Percentiles rank a stretch among this genome's conserved stretches.
phyloP scores from a whole-genome alignment of 2,888 invertebrate genomes.

The Platypus cylindrus region DNA sequence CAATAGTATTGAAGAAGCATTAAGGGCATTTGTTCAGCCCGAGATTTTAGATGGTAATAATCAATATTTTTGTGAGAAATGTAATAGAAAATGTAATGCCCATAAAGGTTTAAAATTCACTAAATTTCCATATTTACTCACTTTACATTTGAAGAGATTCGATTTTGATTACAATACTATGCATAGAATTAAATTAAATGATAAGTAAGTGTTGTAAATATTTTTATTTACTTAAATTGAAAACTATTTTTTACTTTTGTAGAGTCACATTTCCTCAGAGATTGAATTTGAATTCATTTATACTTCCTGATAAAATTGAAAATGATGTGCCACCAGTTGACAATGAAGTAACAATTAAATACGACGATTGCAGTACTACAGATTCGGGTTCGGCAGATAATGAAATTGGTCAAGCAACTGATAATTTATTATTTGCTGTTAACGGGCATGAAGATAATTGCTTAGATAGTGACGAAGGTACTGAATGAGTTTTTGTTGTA shows the following conservation, averaged over 20 bases:
- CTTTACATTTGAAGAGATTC: constrained; percentile 77
- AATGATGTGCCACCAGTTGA: constrained; percentile 26
- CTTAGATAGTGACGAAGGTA: constrained; percentile 51
- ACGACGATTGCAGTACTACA: constrained; percentile 55
- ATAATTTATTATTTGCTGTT: constrained; percentile 30
- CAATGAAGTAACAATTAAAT: constrained; percentile 37
- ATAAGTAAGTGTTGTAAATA: constrained; percentile 46
- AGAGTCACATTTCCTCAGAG: constrained; percentile 74
- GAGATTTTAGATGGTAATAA: constrained; percentile 73
- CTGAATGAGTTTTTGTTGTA: background rate
- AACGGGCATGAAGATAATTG: constrained; percentile 33
- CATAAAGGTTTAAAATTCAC: constrained; percentile 82
- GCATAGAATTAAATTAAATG: constrained; percentile 77
- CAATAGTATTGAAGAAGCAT: constrained; percentile 68
- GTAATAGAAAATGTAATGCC: constrained; percentile 76
- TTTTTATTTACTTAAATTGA: background rate
- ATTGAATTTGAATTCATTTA: constrained; percentile 64
- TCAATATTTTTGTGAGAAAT: constrained; percentile 78
- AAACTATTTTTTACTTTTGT: constrained; percentile 15
- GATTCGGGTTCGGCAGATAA: constrained; percentile 60
- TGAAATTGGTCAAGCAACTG: constrained; percentile 41
- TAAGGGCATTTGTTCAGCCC: constrained; percentile 71
- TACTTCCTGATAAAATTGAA: constrained; percentile 30
- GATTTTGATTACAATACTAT: constrained; percentile 78
- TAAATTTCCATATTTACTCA: constrained; percentile 75